Percentiles rank a stretch among this genome's conserved stretches.
These are phyloP conservation scores for Sylvietta virens DNA, from an alignment of 2,113 vertebrate species.

Conservation along the genomic window DNA sequence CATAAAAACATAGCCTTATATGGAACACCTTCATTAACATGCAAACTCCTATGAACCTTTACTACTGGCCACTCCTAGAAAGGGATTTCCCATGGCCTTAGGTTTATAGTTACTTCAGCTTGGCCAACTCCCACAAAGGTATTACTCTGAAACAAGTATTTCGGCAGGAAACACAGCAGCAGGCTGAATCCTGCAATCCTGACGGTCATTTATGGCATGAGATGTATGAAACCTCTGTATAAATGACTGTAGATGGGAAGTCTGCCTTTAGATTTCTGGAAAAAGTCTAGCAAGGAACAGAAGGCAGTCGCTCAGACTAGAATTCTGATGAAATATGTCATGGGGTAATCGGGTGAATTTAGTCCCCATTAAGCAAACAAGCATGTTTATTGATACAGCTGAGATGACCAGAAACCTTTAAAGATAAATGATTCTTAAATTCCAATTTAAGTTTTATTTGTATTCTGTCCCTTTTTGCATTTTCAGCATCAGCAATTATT, in stretches of 20 bases:
- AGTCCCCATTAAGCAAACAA: not conserved
- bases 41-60: not conserved
- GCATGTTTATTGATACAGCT: not conserved
- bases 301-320: not conserved
- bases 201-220: not conserved
- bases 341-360: not conserved
- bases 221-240: not conserved
- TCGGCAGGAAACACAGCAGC: not conserved
- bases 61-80: not conserved
- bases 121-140: not conserved
- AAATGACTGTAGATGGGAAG: not conserved
- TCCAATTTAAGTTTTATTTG: not conserved
- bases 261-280: not conserved
- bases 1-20: not conserved
- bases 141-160: not conserved
- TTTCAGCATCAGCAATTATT: not conserved
- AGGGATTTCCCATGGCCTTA: not conserved
- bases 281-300: not conserved
- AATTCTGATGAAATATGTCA: not conserved
- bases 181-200: not conserved
- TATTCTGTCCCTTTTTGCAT: not conserved
- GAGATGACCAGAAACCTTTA: not conserved
- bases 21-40: not conserved
- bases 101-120: not conserved
- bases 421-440: not conserved